These are phyloP conservation scores for Dendrolimus houi DNA, from an alignment of 2,888 invertebrate genomes.

Conservation along the genomic window DNA sequence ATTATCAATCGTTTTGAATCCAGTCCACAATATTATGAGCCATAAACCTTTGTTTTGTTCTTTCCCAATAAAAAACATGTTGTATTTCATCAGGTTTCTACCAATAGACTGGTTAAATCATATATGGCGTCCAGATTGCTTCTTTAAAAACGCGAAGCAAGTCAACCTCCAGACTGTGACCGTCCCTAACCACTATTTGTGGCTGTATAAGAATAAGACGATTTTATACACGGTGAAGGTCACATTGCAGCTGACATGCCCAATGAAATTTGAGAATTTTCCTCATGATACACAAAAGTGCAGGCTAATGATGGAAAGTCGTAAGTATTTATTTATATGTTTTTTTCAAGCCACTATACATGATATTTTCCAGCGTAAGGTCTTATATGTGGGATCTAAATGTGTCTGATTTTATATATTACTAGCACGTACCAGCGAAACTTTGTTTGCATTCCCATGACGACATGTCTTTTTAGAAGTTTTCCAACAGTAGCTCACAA, in stretches of 20 bases:
- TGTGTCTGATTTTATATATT: too few relatives aligned
- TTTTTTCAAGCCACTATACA: not conserved
- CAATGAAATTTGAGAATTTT: constrained; percentile 96
- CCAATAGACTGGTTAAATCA: constrained; percentile 94
- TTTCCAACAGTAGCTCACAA: too few relatives aligned
- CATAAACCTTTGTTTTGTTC: too few relatives aligned
- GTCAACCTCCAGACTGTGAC: constrained; percentile 97
- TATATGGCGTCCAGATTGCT: constrained; percentile 96
- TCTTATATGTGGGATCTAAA: too few relatives aligned
- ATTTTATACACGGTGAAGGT: constrained; percentile 86
- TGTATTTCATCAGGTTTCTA: constrained; percentile 72
- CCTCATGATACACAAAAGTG: constrained; percentile 97
- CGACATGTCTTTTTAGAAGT: too few relatives aligned
- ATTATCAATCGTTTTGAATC: too few relatives aligned
- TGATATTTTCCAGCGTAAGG: too few relatives aligned
- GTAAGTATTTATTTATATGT: constrained; percentile 77
- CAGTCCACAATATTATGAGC: too few relatives aligned
- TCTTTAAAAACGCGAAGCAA: constrained; percentile 95
- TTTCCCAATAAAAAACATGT: too few relatives aligned
- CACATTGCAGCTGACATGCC: constrained; percentile 91
- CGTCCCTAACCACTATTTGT: constrained; percentile 94
- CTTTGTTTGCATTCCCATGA: too few relatives aligned
- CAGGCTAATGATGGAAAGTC: constrained; percentile 94
- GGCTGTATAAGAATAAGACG: constrained; percentile 83
- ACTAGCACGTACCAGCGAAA: too few relatives aligned